Conservation (phyloP, 2,888 invertebrate species). For the Gastracanthus pulcherrimus region DNA sequence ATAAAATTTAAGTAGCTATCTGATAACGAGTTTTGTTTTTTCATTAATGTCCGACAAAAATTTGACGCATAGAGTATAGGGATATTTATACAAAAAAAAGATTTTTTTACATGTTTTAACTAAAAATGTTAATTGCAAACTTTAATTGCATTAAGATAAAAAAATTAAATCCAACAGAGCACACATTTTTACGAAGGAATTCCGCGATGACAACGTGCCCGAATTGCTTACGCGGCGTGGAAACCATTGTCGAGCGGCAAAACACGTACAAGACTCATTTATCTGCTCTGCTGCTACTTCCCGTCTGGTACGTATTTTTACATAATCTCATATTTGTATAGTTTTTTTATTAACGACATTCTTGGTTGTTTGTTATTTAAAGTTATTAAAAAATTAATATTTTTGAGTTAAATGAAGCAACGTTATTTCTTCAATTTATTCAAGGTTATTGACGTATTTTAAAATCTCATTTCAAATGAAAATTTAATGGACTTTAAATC, state of each 20-base stretch:
- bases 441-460: not conserved
- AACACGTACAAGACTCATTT: conserved; percentile 12
- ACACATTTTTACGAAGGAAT: conserved; percentile 21
- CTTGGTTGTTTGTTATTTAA: too few relatives aligned
- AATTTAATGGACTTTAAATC: not conserved
- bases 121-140: not conserved
- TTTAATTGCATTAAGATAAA: too few relatives aligned
- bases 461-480: not conserved
- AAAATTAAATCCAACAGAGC: too few relatives aligned
- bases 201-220: conserved; percentile 36
- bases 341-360: not conserved
- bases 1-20: too few relatives aligned
- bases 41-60: too few relatives aligned
- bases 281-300: conserved; percentile 31
- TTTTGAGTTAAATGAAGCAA: too few relatives aligned
- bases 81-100: too few relatives aligned
- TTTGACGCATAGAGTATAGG: too few relatives aligned
- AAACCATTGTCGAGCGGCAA: conserved; percentile 42
- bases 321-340: not conserved
- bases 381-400: too few relatives aligned
- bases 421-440: too few relatives aligned
- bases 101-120: too few relatives aligned
- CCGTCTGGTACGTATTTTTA: conserved; percentile 34
- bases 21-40: too few relatives aligned
- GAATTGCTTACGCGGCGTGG: conserved; percentile 34